Evolutionary conservation across 2,888 invertebrate genomes (phyloP).

Genomic region (Chloromyia formosa): DNA sequence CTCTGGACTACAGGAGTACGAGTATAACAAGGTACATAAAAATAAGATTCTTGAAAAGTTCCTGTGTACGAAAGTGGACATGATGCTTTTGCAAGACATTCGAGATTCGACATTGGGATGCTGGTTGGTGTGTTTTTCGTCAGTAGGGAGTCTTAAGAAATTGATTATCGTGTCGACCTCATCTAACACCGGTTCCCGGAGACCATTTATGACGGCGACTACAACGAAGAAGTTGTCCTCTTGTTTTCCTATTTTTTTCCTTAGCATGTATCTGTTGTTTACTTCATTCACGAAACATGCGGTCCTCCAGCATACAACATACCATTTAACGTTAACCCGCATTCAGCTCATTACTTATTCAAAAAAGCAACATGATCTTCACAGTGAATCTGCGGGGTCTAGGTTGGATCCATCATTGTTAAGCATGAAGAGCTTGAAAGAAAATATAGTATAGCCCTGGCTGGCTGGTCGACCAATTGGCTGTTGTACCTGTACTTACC

Average conservation of each 20-base stretch:
- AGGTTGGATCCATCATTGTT: conserved; percentile 10
- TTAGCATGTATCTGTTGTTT: neutral
- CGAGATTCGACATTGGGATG: conserved; percentile 23
- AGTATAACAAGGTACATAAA: neutral
- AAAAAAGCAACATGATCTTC: conserved; percentile 20
- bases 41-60: neutral
- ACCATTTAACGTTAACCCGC: conserved; percentile 3
- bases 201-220: no score
- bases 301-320: neutral
- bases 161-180: conserved; percentile 43
- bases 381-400: conserved; percentile 24
- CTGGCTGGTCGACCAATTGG: neutral
- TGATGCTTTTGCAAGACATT: conserved; percentile 23
- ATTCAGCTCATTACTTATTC: conserved; percentile 35
- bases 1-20: neutral
- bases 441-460: no score
- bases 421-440: neutral
- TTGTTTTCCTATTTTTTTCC: no score
- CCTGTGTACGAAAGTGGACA: neutral
- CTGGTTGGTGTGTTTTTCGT: neutral
- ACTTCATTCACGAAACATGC: neutral
- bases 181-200: conserved; percentile 32
- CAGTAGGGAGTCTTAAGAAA: conserved; percentile 38
- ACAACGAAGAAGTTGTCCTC: no score
- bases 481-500: no score